Base-by-base conservation (phyloP, 2,113 vertebrate species). In the Romanogobio albipinnatus region DNA sequence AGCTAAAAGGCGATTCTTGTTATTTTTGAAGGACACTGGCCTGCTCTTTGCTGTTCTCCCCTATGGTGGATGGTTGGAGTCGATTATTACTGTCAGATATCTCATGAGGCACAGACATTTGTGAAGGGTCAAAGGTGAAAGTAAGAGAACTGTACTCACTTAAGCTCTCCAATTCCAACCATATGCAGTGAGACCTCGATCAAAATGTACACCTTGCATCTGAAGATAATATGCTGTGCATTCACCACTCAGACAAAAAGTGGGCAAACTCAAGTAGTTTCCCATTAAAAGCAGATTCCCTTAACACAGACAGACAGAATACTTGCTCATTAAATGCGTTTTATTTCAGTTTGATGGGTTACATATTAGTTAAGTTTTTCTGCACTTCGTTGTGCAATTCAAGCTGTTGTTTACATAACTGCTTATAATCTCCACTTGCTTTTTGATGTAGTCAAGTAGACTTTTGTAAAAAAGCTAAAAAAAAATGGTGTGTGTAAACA, bases 41-140 rank as follows among this genome's bases (percentile, higher is more conserved):
- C 75, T 89, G 73, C 62, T 79, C 91, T 88, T 79, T 81, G 85
- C 75, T 51, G 39, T 61, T 8, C 39, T 66, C 81, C 71, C 58
- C 75, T 53, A 62, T 24, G n/a, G 58, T 22, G 53, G 8, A 68
- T 45, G 61, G 51, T 43, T 56, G 47, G 43, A 45, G 79, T 87
- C 88, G 1, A 61, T 66, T 81, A 81, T 92, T 91, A 89, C 84
- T 73, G 58, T 62, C 87, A 66, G 84, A 88, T 90, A 88, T 90
- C 90, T 86, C 87, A 77, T 58, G 81, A n/a, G 76, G 24, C 29
- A 76, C 26, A 8, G 86, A 75, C 77, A 86, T 84, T 68, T 61
- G 86, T 33, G 33, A 86, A 88, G 92, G 93, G 91, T 93, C 91
- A 75, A 39, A 75, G 26, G 19, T 39, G n/a, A 19, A 45, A 83